Conservation (phyloP, 2,888 invertebrate species). For the Diarsia mendica region DNA sequence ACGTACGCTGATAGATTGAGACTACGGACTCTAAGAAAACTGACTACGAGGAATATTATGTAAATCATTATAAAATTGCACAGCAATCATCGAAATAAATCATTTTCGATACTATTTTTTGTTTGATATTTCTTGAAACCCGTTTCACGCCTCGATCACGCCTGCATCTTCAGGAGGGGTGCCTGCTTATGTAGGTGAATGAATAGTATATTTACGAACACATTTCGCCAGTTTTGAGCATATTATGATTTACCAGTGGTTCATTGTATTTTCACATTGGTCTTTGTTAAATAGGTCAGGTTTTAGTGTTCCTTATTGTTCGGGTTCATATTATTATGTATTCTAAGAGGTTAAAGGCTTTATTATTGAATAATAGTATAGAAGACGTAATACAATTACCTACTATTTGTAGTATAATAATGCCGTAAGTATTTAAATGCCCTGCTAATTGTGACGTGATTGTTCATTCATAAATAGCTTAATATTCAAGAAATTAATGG, state of each 20-base stretch:
- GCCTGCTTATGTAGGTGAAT: no score
- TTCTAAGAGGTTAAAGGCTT: constrained; percentile 53
- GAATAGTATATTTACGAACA: background rate
- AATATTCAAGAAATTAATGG: constrained; percentile 36
- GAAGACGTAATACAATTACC: constrained; percentile 58
- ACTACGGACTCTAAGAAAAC: background rate
- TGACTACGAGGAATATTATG: constrained; percentile 20
- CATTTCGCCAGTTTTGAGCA: background rate
- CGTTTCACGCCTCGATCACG: background rate
- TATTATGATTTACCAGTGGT: constrained; percentile 10
- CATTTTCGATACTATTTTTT: constrained; percentile 30
- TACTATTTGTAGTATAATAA: constrained; percentile 59
- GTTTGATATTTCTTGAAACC: background rate
- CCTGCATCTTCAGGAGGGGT: background rate
- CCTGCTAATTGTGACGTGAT: constrained; percentile 41
- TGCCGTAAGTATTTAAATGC: constrained; percentile 34
- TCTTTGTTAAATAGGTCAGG: constrained; percentile 48
- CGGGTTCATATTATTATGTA: constrained; percentile 49
- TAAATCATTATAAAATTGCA: constrained; percentile 25
- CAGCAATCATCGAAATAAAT: constrained; percentile 55
- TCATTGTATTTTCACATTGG: constrained; percentile 39
- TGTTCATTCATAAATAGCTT: constrained; percentile 49
- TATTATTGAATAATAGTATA: constrained; percentile 58
- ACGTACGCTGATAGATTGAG: constrained; percentile 74
- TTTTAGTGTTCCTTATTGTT: constrained; percentile 42